Base-by-base conservation (phyloP, 2,113 vertebrate species). In the Myxocyprinus asiaticus region DNA sequence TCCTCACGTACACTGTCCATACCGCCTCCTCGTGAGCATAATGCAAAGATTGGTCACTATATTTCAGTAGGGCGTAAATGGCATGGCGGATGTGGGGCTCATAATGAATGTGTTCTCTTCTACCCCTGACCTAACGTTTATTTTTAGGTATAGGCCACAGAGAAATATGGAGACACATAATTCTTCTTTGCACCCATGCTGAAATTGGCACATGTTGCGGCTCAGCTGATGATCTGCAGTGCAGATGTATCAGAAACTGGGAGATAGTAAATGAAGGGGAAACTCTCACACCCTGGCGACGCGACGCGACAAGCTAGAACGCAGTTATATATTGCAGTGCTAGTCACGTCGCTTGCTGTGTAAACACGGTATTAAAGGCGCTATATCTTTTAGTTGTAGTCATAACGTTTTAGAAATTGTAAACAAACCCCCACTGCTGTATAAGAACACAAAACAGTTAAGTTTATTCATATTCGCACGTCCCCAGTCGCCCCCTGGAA, bases 221-320 rank as follows among this genome's bases (percentile, higher is more conserved):
- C 53, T 80, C 64, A 66, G 44, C 71, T 61, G 9, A 62, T 77
- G 51, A 42, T 71, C 83, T 81, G 79, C 83, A 84, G 51, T 81
- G 83, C 83, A 75, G 76, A 64, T 76, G 33, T 14, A 65, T 61
- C 43, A 43, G 56, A 74, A 50, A 12, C 47, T 33, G 64, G 47
- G 66, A 45, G 51, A 56, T 44, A 5, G 10, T 51, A 11, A 45
- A 33, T 61, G 4, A 33, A 69, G 53, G 9, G 44, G 12, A 15
- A 48, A 9, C 4, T 42, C 14, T 11, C 42, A 33, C 22, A 33
- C 22, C 22, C 22, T 1, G 3, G 3, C 22, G 22, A 33, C 22
- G 22, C 22, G 22, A 33, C 22, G 22, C 22, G 22, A 33, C 22
- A 33, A 33, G 1, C 22, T 33, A 1, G 22, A 33, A 33, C 22